phyloP scores from a whole-genome alignment of 2,113 vertebrate species.

The Salminus brasiliensis region DNA sequence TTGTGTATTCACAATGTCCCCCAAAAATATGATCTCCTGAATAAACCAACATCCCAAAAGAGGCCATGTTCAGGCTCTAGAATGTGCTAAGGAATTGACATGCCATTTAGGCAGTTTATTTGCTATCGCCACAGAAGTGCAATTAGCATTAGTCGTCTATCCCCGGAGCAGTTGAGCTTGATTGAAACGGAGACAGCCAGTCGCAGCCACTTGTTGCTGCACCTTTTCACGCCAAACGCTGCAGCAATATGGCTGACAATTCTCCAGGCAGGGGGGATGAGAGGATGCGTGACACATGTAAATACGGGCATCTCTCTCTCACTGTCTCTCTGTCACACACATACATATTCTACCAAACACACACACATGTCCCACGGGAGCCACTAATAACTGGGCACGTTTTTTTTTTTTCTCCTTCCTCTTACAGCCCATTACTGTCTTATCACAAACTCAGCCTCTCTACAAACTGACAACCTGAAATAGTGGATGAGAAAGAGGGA shows the following conservation, averaged over 20 bases:
- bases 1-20: too few species aligned
- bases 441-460: constrained; percentile 52
- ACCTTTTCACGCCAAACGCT: constrained; percentile 50
- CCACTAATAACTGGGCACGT: constrained; percentile 44
- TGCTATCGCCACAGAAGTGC: constrained; percentile 8
- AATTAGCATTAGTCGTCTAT: constrained; percentile 32
- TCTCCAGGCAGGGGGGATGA: constrained; percentile 51
- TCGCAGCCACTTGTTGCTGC: constrained; percentile 50
- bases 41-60: constrained; percentile 20
- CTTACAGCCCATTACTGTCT: constrained; percentile 61
- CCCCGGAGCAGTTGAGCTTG: constrained; percentile 43
- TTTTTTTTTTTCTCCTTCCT: constrained; percentile 7
- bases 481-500: constrained; percentile 9
- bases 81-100: constrained; percentile 22
- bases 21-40: too few species aligned
- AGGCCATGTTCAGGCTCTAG: background rate
- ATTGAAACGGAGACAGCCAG: constrained; percentile 48
- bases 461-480: constrained; percentile 53
- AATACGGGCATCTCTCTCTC: constrained; percentile 50
- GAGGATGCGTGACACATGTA: constrained; percentile 59
- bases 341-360: constrained; percentile 50
- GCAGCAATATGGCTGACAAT: constrained; percentile 56
- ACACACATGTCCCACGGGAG: constrained; percentile 52
- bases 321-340: background rate
- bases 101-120: constrained; percentile 35